These are phyloP conservation scores for Olivierus martensii DNA, from an alignment of 1,140 invertebrate species.

Conservation along the genomic window DNA sequence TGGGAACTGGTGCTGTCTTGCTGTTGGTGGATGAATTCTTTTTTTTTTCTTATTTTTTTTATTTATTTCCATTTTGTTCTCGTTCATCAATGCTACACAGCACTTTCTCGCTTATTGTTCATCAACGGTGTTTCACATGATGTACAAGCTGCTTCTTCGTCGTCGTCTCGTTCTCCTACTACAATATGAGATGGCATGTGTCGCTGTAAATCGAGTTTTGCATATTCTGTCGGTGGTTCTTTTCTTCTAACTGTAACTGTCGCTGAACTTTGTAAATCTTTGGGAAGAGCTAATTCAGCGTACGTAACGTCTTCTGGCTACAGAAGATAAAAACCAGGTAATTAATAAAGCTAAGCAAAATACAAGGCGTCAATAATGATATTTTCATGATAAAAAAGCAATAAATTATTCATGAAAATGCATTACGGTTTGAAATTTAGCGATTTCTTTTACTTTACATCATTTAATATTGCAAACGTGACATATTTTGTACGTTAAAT, in stretches of 20 bases:
- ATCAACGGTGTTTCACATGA: slow-evolving; percentile 14
- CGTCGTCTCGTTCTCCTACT: slow-evolving; percentile 4
- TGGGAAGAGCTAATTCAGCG: slow-evolving; percentile 13
- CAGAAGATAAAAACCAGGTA: background rate
- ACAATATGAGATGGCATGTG: slow-evolving; percentile 9
- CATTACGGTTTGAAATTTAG: too few relatives aligned
- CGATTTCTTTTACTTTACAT: too few relatives aligned
- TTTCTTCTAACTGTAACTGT: slow-evolving; percentile 11
- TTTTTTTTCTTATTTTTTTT: too few relatives aligned
- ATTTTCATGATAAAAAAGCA: too few relatives aligned
- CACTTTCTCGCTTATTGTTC: slow-evolving; percentile 16
- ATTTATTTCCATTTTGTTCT: too few relatives aligned
- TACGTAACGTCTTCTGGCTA: slow-evolving; percentile 15
- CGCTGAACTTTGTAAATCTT: slow-evolving; percentile 10
- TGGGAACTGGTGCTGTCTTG: too few relatives aligned
- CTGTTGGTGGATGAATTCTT: too few relatives aligned
- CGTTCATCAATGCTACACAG: background rate
- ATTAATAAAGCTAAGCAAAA: too few relatives aligned
- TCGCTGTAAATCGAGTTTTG: slow-evolving; percentile 14
- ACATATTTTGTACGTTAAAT: too few relatives aligned
- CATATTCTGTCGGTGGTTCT: slow-evolving; percentile 16
- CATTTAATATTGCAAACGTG: too few relatives aligned
- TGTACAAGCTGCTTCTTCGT: slow-evolving; percentile 13
- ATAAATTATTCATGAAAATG: too few relatives aligned
- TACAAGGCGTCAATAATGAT: too few relatives aligned